Base-by-base conservation (phyloP, 2,113 vertebrate species). In the Cryptomyrus ogoouensis region DNA sequence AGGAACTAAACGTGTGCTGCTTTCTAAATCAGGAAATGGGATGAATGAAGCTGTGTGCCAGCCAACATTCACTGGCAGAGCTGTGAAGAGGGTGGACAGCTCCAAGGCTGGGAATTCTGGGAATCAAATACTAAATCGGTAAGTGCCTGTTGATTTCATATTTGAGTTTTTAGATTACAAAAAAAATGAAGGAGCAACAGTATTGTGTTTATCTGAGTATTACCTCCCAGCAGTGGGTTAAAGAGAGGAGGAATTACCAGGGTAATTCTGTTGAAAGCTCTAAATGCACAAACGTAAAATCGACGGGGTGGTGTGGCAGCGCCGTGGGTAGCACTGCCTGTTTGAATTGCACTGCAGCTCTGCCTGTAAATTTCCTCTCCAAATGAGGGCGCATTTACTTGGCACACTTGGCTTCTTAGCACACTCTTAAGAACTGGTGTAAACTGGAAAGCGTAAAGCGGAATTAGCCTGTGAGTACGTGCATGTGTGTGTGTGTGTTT, bases 11-110 rank as follows among this genome's bases (percentile, higher is more conserved):
- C 46, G 49, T 87, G 49, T 87, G 49, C 84, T 87, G 49, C 46
- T 87, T 87, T 49, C n/a, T 50, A 87, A 87, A 87, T 52, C 46
- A 87, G 49, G 84, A 87, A 87, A 87, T 47, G 49, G 49, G 84
- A 87, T 87, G 49, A 52, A 87, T 52, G 49, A 52, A 47, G 21
- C 84, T 44, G 83, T n/a, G 44, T 87, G 47, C 49, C 49, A 35
- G 44, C 84, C 83, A 86, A 31, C 46, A 49, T n/a, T 86, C 42
- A 15, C 27, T 50, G 47, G n/a, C 42, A 87, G 49, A 17, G 49
- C 84, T 47, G n/a, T 31, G 12, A 46, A 87, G 46, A 87, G 39
- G 24, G 24, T 87, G 49, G 84, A 49, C 49, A 52, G 47, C 47
- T 49, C 84, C 47, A 27, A 9, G 44, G 9, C 47, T 50, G 44